A percentile compares a stretch with the other conserved stretches of the same genome.
These are phyloP conservation scores for Passer domesticus DNA, from an alignment of 2,113 vertebrate genomes.

Conservation along the genomic window DNA sequence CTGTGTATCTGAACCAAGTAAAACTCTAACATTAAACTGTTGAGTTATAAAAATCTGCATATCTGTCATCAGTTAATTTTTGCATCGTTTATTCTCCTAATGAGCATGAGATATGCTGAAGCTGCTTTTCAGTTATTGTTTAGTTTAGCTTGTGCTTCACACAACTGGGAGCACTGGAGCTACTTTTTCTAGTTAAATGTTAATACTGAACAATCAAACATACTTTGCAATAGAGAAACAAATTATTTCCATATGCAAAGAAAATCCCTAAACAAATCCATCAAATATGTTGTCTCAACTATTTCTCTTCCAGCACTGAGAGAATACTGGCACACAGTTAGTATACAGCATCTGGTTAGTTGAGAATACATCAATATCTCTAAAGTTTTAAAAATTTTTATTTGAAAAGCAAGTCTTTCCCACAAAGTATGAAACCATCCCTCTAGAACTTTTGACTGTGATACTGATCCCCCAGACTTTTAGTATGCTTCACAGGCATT, in stretches of 20 bases:
- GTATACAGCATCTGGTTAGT: conserved; percentile 42
- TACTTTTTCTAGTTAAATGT: conserved; percentile 67
- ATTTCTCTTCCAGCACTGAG: conserved; percentile 48
- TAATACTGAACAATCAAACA: conserved; percentile 61
- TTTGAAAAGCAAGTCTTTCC: conserved; percentile 35
- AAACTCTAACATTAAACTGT: neutral
- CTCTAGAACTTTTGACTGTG: neutral
- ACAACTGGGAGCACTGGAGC: conserved; percentile 55
- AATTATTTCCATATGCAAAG: conserved; percentile 66
- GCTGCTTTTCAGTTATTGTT: conserved; percentile 55
- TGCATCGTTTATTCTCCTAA: conserved; percentile 27
- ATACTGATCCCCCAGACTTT: neutral
- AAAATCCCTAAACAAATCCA: conserved; percentile 69
- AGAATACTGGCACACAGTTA: conserved; percentile 37
- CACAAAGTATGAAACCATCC: neutral
- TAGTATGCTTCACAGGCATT: neutral
- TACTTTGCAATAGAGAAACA: conserved; percentile 58
- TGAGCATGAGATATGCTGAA: conserved; percentile 30
- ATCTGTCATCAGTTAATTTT: conserved; percentile 58
- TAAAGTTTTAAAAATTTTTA: neutral
- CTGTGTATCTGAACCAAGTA: neutral
- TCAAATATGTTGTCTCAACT: conserved; percentile 52
- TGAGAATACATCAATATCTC: conserved; percentile 23
- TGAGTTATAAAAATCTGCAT: conserved; percentile 24
- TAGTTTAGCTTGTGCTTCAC: conserved; percentile 46